These are phyloP conservation scores for Miniopterus natalensis DNA, from an alignment of 2,113 vertebrate species.

Conservation along the genomic window DNA sequence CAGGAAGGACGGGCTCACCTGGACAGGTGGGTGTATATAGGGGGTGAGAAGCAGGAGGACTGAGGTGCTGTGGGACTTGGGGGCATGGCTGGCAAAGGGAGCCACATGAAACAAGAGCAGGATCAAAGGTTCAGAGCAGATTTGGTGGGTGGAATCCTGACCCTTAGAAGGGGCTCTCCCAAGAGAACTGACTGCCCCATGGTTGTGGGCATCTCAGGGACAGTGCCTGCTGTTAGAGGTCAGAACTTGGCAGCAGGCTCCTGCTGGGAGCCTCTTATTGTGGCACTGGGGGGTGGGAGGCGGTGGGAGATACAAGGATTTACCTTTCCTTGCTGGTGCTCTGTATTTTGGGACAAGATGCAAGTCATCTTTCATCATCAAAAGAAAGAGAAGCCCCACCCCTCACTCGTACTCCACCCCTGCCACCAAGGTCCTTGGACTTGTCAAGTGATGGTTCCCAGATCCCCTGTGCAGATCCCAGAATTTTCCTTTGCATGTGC, in stretches of 20 bases:
- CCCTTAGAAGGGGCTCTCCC: not conserved
- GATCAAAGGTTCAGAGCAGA: not conserved
- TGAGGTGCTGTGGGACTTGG: not conserved
- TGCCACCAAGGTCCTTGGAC: not conserved
- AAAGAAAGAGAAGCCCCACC: not conserved
- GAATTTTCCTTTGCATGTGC: not conserved
- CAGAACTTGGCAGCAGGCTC: not conserved
- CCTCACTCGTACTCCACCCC: not conserved
- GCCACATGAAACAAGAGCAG: not conserved
- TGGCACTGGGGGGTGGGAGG: not conserved
- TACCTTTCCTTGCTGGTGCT: not conserved
- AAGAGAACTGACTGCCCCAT: fast-evolving
- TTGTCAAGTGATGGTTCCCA: not conserved
- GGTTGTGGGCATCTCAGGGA: not conserved
- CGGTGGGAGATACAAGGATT: not conserved
- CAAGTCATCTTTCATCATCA: conserved; percentile 47
- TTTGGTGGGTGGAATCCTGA: not conserved
- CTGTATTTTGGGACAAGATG: not conserved
- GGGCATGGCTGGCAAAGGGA: not conserved
- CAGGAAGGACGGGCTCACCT: not conserved
- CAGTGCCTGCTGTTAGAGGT: not conserved
- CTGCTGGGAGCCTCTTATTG: not conserved
- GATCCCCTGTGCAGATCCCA: not conserved
- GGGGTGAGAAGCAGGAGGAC: not conserved
- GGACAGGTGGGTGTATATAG: not conserved